phyloP scores from a whole-genome alignment of 1,140 invertebrate genomes.

The Cheumatopsyche charites region DNA sequence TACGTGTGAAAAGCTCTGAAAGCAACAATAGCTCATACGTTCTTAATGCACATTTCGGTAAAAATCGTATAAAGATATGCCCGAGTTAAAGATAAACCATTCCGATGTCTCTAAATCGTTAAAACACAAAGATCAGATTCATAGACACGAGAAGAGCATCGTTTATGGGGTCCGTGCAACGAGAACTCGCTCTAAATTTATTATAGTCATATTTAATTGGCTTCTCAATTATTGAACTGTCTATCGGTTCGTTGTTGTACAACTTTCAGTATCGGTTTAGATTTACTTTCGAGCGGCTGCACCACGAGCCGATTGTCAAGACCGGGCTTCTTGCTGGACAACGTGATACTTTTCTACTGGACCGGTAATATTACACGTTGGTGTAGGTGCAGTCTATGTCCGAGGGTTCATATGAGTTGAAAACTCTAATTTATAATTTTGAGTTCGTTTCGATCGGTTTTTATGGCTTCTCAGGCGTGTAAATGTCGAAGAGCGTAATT shows the following conservation, averaged over 20 bases:
- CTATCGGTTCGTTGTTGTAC: slow-evolving; percentile 18
- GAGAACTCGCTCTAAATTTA: slow-evolving; percentile 27
- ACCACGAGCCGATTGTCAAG: slow-evolving; percentile 24
- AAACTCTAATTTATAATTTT: too few species aligned
- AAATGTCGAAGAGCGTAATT: too few species aligned
- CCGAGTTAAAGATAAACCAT: too few species aligned
- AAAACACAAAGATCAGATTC: too few species aligned
- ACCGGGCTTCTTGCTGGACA: slow-evolving; percentile 7
- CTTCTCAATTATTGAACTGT: slow-evolving; percentile 36
- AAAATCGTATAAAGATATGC: background rate
- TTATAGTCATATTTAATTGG: slow-evolving; percentile 39
- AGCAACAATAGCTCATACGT: background rate
- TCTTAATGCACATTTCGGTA: background rate
- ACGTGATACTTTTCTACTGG: slow-evolving; percentile 15
- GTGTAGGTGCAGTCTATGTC: too few species aligned
- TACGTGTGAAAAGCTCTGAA: background rate
- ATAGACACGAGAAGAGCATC: background rate
- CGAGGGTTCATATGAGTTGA: too few species aligned
- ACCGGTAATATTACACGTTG: slow-evolving; percentile 17
- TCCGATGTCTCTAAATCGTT: too few species aligned
- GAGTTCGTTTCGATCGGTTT: too few species aligned
- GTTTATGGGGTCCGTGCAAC: background rate
- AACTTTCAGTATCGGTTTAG: slow-evolving; percentile 40
- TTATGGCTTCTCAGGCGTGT: too few species aligned
- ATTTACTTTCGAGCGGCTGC: slow-evolving; percentile 38